Conservation (phyloP, 2,797 vertebrate genomes). For the Pangasius djambal region DNA sequence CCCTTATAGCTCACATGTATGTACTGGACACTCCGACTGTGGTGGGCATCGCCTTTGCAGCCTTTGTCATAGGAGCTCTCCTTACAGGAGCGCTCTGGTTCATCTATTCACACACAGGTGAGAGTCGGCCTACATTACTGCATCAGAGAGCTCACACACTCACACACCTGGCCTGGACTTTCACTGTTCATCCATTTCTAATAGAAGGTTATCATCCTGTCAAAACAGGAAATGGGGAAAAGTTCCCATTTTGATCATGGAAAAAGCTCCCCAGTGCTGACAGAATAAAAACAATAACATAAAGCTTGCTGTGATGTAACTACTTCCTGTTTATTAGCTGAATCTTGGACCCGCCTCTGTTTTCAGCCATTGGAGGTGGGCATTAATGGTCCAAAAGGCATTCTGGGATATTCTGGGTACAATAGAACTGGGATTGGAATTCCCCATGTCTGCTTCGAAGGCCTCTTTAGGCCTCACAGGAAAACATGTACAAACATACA, state of each 20-base stretch:
- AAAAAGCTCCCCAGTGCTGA: conserved; percentile 70
- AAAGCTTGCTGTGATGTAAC: conserved; percentile 69
- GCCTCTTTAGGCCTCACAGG: conserved; percentile 65
- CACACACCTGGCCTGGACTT: background rate
- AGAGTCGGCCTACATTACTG: conserved; percentile 40
- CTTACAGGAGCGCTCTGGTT: conserved; percentile 96
- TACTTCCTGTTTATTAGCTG: conserved; percentile 77
- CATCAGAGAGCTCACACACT: background rate
- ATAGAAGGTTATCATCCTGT: conserved; percentile 30
- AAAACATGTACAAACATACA: conserved; percentile 70
- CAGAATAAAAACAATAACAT: conserved; percentile 73
- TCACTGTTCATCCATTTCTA: background rate
- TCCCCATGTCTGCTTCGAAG: conserved; percentile 42
- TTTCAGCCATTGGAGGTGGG: conserved; percentile 66
- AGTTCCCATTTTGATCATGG: conserved; percentile 58
- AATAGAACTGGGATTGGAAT: conserved; percentile 55
- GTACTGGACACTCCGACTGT: conserved; percentile 89
- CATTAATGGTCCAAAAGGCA: conserved; percentile 31
- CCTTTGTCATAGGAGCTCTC: conserved; percentile 92
- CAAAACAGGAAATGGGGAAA: conserved; percentile 47
- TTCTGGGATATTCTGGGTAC: conserved; percentile 49
- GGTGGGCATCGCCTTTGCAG: conserved; percentile 94
- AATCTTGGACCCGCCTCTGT: conserved; percentile 61
- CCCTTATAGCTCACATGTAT: conserved; percentile 73
- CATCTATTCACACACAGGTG: conserved; percentile 97